These are phyloP conservation scores for Apodemus agrarius DNA, from an alignment of 2,797 vertebrate species.

Conservation along the genomic window DNA sequence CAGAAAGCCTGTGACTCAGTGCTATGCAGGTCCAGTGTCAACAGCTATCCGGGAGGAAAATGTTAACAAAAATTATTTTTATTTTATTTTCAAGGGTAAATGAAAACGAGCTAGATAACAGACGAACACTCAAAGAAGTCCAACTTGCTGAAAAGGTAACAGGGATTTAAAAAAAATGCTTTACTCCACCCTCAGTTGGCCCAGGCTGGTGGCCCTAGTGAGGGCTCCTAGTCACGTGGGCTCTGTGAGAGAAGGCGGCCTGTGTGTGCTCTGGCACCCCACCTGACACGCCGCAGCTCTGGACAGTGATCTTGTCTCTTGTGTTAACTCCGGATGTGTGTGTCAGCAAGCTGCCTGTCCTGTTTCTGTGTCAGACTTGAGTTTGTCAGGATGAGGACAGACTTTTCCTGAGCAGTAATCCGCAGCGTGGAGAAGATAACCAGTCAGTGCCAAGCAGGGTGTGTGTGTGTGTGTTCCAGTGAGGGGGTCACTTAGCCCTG, in stretches of 20 bases:
- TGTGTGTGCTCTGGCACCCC: not conserved
- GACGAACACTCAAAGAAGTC: conserved; percentile 78
- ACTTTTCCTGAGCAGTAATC: not conserved
- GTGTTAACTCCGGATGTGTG: not conserved
- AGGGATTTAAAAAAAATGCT: not conserved
- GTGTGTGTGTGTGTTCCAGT: not conserved
- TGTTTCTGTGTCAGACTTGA: not conserved
- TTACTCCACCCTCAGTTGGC: not conserved
- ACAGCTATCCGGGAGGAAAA: not conserved
- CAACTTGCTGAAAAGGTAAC: conserved; percentile 84
- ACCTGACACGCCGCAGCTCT: not conserved
- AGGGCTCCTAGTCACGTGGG: not conserved
- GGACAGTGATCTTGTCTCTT: not conserved
- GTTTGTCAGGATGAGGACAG: not conserved
- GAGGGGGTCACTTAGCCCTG: not conserved
- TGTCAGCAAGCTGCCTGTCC: not conserved
- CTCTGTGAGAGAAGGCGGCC: not conserved
- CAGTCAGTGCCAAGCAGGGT: not conserved
- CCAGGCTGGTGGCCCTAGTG: not conserved
- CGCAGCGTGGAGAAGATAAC: not conserved
- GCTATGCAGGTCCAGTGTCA: not conserved
- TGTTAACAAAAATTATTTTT: conserved; percentile 50
- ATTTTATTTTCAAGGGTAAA: conserved; percentile 78
- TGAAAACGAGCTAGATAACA: conserved; percentile 39
- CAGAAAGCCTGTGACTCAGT: not conserved